Evolutionary conservation across 2,888 invertebrate genomes (phyloP), one percentile per base, ranked within the genome.

Genomic region (Lomographa bimaculata): DNA sequence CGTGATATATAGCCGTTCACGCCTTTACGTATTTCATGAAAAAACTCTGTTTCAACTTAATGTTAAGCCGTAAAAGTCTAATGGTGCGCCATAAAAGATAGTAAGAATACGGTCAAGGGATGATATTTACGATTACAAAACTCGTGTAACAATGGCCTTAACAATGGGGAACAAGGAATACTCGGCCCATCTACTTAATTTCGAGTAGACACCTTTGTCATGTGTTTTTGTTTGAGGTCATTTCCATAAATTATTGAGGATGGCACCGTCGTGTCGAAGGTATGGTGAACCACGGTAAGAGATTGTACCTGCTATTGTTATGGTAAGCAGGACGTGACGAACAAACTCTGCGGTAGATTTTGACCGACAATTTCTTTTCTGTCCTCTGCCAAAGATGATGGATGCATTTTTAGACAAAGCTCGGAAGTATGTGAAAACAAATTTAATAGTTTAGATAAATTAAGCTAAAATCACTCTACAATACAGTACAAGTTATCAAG

Each of bases 161-260:
- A 87, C 84, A 85, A 85, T 79, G 53, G 75, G 59, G 66, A 71
- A 80, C 78, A 74, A 66, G 69, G 71, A 64, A 72, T 66, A 72
- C 61, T 61, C 82, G 73, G 72, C 84, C 84, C 83, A 83, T 87
- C 83, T 79, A 83, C 78, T 85, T 83, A 84, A 85, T 87, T 82
- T 86, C 70, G 76, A 79, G 82, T 86, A 85, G 83, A 86, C 86
- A 89, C 87, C 84, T 83, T 84, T 84, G 87, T 87, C 76, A 70
- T 71, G 80, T 84, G 80, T 84, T 85, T 85, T 86, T 86, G 86
- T 86, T 79, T 69, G 78, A 74, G 79, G 82, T 74, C 75, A 84
- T 87, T 84, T 85, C 83, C 87, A 89, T 89, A 89, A 86, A 87
- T 86, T 87, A 84, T 65, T 71, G 71, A 74, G 78, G 81, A 79